A percentile compares a stretch with the other conserved stretches of the same genome.
These are phyloP conservation scores for Neoitamus cyanurus DNA, from an alignment of 2,888 invertebrate species.

Conservation along the genomic window DNA sequence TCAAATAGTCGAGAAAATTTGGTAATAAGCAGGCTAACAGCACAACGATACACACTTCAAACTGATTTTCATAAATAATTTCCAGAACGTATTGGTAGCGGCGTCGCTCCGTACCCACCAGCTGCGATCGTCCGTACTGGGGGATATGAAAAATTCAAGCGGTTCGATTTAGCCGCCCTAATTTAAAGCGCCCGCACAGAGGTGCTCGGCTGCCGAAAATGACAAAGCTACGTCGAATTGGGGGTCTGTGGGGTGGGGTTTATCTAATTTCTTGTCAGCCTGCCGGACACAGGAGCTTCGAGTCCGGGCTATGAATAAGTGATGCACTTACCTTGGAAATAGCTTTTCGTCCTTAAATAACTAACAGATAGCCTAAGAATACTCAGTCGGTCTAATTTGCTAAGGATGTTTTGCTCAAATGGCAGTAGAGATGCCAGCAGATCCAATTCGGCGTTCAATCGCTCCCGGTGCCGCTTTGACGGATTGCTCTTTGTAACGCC, in stretches of 20 bases:
- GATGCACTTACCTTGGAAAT: constrained; percentile 92
- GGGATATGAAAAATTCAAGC: background rate
- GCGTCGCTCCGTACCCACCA: background rate
- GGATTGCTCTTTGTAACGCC: constrained; percentile 97
- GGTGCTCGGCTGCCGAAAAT: background rate
- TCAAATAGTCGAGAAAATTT: too few relatives aligned
- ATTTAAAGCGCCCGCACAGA: background rate
- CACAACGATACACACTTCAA: too few relatives aligned
- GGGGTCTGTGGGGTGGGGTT: background rate
- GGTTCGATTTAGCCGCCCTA: background rate
- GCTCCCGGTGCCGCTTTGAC: constrained; percentile 96
- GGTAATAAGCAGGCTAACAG: too few relatives aligned
- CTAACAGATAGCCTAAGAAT: constrained; percentile 97
- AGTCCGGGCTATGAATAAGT: background rate
- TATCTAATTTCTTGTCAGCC: background rate
- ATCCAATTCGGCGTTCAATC: constrained; percentile 98
- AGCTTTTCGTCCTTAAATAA: constrained; percentile 98
- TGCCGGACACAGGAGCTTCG: background rate
- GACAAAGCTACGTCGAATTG: background rate
- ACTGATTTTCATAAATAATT: background rate
- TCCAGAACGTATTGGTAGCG: background rate
- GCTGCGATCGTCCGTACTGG: background rate
- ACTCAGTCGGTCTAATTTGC: constrained; percentile 97
- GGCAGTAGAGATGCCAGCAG: constrained; percentile 94
- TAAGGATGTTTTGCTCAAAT: constrained; percentile 97